Evolutionary conservation across 2,888 invertebrate species (phyloP), one percentile per base, ranked within the genome.

Genomic region (Urechis unicinctus): DNA sequence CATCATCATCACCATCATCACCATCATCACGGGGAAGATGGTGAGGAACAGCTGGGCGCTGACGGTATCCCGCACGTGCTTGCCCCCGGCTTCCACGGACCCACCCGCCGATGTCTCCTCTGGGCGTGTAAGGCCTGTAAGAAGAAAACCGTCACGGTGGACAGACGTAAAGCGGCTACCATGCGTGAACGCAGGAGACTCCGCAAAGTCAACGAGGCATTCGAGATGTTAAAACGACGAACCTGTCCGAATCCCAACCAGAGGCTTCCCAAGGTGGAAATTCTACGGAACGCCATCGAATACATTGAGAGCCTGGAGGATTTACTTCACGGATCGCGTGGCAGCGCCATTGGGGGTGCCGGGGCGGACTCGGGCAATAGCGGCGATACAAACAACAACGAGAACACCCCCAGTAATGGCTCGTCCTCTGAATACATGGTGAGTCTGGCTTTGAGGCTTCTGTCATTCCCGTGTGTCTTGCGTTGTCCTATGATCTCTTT

Each of bases 61-160:
- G 49, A 49, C 24, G 29, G 44, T 17, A 64, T 71, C 31, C 69
- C 69, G 0, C 80, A 80, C 64, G 78, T 79, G 31, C 67, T 79
- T 25, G 79, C 79, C 2, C 80, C 80, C 3, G 75, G 75, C 31
- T 72, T 70, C 58, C 74, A 75, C 61, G 74, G 74, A 17, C 71
- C 73, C 29, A 82, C 90, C 60, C 64, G 78, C 28, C 85, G 89
- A 59, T 96, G 95, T 71, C 82, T 96, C 43, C 85, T 94, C 13
- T 96, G 95, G 95, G 95, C 95, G 1, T 96, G 96, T 79, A 95
- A 95, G 74, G 93, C 94, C 0, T 95, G 95, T 80, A 95, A 95
- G 79, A 66, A 73, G 50, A 94, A 95, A 81, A 92, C 89, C 21
- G 92, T 94, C 46, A 88, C 93, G 0, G 89, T 96, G 6, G 97